Evolutionary conservation across 1,140 invertebrate genomes (phyloP).

Genomic region (Tribolium castaneum): DNA sequence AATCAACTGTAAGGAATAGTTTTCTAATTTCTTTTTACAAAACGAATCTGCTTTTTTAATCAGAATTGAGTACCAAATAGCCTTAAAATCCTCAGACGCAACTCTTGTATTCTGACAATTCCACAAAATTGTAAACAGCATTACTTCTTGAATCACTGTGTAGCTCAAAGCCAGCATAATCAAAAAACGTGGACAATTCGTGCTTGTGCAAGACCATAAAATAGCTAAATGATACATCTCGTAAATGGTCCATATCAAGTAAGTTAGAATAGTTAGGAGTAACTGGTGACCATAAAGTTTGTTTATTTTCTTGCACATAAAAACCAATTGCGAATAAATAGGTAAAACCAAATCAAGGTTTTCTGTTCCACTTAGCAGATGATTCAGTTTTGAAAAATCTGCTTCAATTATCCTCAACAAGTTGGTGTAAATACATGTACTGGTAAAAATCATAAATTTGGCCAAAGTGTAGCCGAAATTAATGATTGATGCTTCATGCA

Average conservation of each 20-base stretch:
- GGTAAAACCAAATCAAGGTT: neutral
- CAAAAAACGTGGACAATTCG: neutral
- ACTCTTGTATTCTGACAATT: neutral
- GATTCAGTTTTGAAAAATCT: neutral
- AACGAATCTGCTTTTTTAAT: too few species aligned
- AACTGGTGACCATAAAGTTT: constrained; percentile 1
- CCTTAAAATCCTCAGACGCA: neutral
- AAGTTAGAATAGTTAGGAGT: neutral
- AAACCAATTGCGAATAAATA: neutral
- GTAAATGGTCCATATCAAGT: neutral
- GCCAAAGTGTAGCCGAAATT: neutral
- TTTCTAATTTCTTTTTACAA: neutral
- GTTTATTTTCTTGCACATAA: constrained; percentile 1
- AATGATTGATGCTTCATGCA: neutral
- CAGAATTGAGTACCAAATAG: neutral
- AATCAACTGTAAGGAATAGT: neutral
- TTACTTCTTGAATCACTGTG: constrained; percentile 3
- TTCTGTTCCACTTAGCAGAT: neutral
- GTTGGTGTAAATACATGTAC: neutral
- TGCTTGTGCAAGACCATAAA: neutral
- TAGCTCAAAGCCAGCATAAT: neutral
- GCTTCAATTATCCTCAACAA: neutral
- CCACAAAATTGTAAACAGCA: neutral
- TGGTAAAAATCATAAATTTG: constrained; percentile 18
- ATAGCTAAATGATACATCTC: constrained; percentile 5